Base-by-base conservation (phyloP, 2,113 vertebrate genomes). In the Halcyon malimbica region DNA sequence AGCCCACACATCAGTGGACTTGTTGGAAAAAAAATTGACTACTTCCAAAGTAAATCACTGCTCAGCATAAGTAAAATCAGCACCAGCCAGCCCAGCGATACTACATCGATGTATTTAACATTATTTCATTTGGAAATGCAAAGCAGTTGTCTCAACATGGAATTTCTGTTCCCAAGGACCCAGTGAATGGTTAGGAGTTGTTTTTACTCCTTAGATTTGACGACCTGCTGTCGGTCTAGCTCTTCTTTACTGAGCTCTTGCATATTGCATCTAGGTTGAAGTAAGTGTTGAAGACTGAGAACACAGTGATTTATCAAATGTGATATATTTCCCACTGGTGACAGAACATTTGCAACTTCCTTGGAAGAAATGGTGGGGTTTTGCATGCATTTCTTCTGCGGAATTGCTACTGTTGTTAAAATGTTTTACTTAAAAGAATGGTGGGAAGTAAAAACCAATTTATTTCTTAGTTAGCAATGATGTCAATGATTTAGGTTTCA, bases 51-150 rank as follows among this genome's bases (percentile, higher is more conserved):
- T 84, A 84, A 89, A 79, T 56, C 53, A 23, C 57, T 91, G 60
- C 92, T 92, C 60, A 89, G n/a, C 62, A 29, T 29, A 67, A 90
- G 54, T 70, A 83, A 93, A 95, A 90, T 68, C 57, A 78, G 56
- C 62, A 75, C 29, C 46, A 65, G 46, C 53, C 62, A 63, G 56
- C 29, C 60, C 80, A 73, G 70, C 48, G 75, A 25, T 75, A 24
- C 60, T 56, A 23, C 57, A 82, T 76, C 53, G 23, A 51, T 62
- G 50, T 92, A 69, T 89, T 89, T 90, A 68, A 42, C 59, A n/a
- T 60, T 16, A 51, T 71, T 93, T 81, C 48, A 29, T 48, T 92
- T 95, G 65, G n/a, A 94, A 97, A 95, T 93, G 90, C 69, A 69
- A 71, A 95, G 41, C 57, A 73, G 51, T 92, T 89, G 62, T 62